Base-by-base conservation (phyloP, 2,797 vertebrate genomes). In the Mycteria americana region DNA sequence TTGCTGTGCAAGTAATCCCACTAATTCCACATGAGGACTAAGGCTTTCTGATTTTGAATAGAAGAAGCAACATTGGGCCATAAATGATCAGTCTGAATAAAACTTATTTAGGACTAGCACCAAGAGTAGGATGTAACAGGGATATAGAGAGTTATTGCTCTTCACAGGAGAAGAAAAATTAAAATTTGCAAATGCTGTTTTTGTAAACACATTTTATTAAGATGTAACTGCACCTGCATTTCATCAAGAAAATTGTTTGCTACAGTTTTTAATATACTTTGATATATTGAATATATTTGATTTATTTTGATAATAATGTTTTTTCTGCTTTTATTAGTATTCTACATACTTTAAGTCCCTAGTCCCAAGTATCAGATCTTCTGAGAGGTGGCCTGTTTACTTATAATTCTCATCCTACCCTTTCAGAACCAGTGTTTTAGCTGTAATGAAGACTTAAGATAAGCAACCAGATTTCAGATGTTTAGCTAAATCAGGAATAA, bases 221-320 rank as follows among this genome's bases (percentile, higher is more conserved):
- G 69, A 92, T 92, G 54, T 76, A 78, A 67, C 94, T 79, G 87
- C 91, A 97, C 96, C 92, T 96, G 95, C 50, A 69, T 93, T 95
- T 96, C 93, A 94, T 97, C 87, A 95, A 85, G 92, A 73, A 97
- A 95, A 86, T 88, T 65, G 64, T 92, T 92, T 91, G 88, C 85
- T 84, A 11, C 65, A 53, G 76, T 89, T 97, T 92, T 95, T 95
- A 95, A 95, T 96, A 93, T 91, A 67, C 17, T 92, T 93, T 89
- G 82, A 86, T 95, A 65, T 91, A 84, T 81, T 94, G 57, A 81
- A 86, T 91, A 39, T 68, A 92, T 92, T 92, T 93, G 53, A 89
- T 94, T 92, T 83, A 91, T 91, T 92, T 93, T 78, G 11, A 81
- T 93, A 94, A 92, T 93, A 89, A 85, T 82, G 24, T 33, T 92